Evolutionary conservation across 2,888 invertebrate genomes (phyloP).

Genomic region (Eupithecia vulgata): DNA sequence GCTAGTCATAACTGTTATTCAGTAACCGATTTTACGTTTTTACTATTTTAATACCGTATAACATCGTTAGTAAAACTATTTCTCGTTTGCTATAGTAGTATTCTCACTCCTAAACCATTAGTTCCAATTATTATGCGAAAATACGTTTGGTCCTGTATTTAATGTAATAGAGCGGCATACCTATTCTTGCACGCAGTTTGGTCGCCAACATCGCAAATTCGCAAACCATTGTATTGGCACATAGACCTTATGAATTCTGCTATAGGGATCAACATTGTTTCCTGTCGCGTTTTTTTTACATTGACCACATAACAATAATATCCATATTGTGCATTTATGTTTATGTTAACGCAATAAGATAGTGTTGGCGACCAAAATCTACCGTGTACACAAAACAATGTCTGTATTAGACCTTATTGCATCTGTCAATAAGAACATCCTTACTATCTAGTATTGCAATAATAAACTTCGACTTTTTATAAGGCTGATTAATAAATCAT

Average conservation of each 20-base stretch:
- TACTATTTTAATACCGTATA: constrained; percentile 31
- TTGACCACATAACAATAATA: not conserved
- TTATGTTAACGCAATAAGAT: not conserved
- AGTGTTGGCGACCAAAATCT: not conserved
- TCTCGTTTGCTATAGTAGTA: constrained; percentile 11
- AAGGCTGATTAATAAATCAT: not conserved
- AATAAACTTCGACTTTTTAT: not conserved
- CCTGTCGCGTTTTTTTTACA: not conserved
- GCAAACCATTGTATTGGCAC: not conserved
- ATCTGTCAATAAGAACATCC: not conserved
- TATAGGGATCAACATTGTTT: not conserved
- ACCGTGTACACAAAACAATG: not conserved
- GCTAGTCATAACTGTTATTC: constrained; percentile 31
- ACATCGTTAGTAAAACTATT: constrained; percentile 31
- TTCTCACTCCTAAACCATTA: constrained; percentile 15
- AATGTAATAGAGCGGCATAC: constrained; percentile 17
- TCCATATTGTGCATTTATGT: not conserved
- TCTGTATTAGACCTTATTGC: constrained; percentile 3
- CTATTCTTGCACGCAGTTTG: not conserved
- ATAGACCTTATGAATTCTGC: not conserved
- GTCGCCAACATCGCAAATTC: not conserved
- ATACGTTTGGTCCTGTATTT: constrained; percentile 35
- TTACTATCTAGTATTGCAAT: not conserved
- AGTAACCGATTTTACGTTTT: constrained; percentile 32
- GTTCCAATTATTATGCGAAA: constrained; percentile 28